Evolutionary conservation across 2,113 vertebrate species (phyloP).

Genomic region (Stictonetta naevosa): DNA sequence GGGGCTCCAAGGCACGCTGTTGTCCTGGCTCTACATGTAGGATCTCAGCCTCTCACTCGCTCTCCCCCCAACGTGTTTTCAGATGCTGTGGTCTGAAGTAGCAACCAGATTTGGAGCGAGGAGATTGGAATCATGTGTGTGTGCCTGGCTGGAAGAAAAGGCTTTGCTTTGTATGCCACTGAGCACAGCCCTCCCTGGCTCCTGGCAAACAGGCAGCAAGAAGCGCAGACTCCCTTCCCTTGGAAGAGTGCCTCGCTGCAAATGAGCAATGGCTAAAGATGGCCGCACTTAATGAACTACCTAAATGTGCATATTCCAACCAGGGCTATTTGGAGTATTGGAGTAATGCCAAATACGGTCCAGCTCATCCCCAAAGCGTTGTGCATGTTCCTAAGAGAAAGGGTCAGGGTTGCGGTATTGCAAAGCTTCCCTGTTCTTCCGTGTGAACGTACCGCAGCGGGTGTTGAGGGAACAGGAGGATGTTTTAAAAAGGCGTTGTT

Average conservation of each 20-base stretch:
- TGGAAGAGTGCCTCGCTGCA: neutral
- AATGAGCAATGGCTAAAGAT: neutral
- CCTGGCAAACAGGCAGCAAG: neutral
- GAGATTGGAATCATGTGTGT: constrained; percentile 23
- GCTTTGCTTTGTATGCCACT: neutral
- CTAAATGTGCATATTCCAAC: neutral
- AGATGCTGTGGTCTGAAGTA: constrained; percentile 27
- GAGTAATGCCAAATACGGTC: neutral
- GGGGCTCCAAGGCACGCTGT: fast-evolving
- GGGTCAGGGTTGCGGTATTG: neutral
- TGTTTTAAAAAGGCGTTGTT: neutral
- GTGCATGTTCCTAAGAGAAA: neutral
- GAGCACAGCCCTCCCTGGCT: neutral
- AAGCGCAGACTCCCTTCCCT: neutral
- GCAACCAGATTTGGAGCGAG: neutral
- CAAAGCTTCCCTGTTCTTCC: neutral
- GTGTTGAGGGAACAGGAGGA: neutral
- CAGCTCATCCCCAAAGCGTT: neutral
- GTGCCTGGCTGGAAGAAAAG: neutral
- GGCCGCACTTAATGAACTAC: neutral
- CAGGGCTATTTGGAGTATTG: neutral
- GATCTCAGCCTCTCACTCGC: neutral
- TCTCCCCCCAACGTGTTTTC: neutral
- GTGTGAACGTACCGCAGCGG: neutral
- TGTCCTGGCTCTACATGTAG: neutral